A percentile compares a stretch with the other conserved stretches of the same genome.
These are phyloP conservation scores for Prunella himalayana DNA, from an alignment of 2,113 vertebrate genomes.

Conservation along the genomic window DNA sequence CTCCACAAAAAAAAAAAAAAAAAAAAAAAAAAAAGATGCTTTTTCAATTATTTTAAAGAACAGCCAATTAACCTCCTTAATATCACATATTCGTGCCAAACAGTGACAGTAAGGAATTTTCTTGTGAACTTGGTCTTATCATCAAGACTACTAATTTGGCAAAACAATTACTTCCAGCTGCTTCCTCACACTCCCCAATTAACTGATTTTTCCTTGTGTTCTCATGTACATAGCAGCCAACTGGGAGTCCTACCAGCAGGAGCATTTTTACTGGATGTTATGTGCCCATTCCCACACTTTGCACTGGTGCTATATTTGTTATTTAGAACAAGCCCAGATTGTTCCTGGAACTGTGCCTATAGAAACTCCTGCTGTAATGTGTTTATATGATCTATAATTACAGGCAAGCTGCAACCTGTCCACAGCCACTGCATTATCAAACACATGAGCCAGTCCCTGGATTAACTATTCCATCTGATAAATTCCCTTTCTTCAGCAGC, in stretches of 20 bases:
- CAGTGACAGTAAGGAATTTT: neutral
- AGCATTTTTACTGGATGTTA: neutral
- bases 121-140: neutral
- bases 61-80: neutral
- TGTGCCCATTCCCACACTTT: slow-evolving; percentile 63
- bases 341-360: slow-evolving; percentile 73
- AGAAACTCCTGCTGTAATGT: slow-evolving; percentile 75
- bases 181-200: neutral
- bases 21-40: neutral
- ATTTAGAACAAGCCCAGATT: slow-evolving; percentile 61
- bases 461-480: slow-evolving; percentile 48
- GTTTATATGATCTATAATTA: slow-evolving; percentile 71
- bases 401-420: slow-evolving; percentile 65
- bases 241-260: neutral
- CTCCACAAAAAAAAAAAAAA: neutral
- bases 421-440: slow-evolving; percentile 47
- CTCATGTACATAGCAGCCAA: neutral
- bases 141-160: neutral
- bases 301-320: slow-evolving; percentile 52
- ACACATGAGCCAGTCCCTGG: slow-evolving; percentile 38
- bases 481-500: neutral
- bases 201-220: neutral
- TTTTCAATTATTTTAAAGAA: neutral
- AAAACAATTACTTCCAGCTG: neutral
- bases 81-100: neutral